These are phyloP conservation scores for Euphysa ruthae DNA, from an alignment of 30 jellyfish, hydroid and myxozoan genomes.

Conservation along the genomic window DNA sequence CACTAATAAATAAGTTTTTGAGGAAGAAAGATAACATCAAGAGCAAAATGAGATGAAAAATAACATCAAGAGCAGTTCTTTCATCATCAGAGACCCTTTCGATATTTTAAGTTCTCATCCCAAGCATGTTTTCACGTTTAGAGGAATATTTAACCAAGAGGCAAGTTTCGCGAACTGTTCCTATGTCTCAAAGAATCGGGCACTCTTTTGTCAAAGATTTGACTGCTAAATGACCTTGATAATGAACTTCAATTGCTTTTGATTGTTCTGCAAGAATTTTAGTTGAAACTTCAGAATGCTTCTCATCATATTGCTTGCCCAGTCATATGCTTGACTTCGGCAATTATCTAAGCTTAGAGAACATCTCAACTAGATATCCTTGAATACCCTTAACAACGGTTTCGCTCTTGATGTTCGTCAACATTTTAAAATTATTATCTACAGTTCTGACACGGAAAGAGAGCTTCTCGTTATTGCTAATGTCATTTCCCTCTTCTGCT, in stretches of 20 bases:
- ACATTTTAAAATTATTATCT: constrained; percentile 7
- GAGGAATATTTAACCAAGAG: constrained; percentile 48
- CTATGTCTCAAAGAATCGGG: constrained; percentile 19
- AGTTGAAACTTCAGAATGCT: constrained; percentile 22
- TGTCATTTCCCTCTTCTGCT: constrained; percentile 33
- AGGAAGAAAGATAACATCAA: no score
- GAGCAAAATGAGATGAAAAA: no score
- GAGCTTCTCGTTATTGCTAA: constrained; percentile 22
- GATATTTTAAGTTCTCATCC: constrained; percentile 27
- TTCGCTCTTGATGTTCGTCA: constrained; percentile 8
- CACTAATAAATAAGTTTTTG: no score
- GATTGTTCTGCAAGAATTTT: no score
- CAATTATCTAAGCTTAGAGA: not conserved
- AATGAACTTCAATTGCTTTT: constrained; percentile 27
- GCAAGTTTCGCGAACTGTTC: constrained; percentile 49
- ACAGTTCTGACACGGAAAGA: constrained; percentile 27
- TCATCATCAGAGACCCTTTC: constrained; percentile 23
- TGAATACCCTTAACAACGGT: constrained; percentile 9
- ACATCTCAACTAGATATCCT: constrained; percentile 17
- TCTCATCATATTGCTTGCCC: constrained; percentile 58
- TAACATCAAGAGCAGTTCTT: no score
- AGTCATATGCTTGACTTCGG: constrained; percentile 38
- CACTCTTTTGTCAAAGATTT: constrained; percentile 10
- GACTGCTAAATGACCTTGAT: constrained; percentile 52
- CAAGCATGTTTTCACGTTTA: no score